phyloP scores from a whole-genome alignment of 2,113 vertebrate species.

The Ancistrus triradiatus region DNA sequence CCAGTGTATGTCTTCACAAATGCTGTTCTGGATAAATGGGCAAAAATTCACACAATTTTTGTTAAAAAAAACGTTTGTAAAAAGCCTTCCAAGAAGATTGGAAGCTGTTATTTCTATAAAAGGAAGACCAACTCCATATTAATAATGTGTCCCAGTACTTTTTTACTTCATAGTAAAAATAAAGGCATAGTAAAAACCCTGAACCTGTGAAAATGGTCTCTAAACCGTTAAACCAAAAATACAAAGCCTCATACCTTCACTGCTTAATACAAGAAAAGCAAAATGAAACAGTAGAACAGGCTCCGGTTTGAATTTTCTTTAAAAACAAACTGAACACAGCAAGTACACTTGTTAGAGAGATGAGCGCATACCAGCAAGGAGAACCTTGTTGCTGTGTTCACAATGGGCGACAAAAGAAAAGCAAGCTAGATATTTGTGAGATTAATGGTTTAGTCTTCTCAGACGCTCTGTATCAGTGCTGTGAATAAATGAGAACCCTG shows the following conservation, averaged over 20 bases:
- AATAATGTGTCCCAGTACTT: too few relatives aligned
- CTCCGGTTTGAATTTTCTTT: too few relatives aligned
- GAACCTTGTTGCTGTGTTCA: constrained; percentile 30
- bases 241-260: neutral
- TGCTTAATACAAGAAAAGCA: neutral
- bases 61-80: too few relatives aligned
- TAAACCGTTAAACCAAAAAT: neutral
- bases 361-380: constrained; percentile 21
- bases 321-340: too few relatives aligned
- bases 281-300: constrained; percentile 1
- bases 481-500: constrained; percentile 25
- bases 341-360: constrained; percentile 17
- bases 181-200: too few relatives aligned
- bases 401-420: constrained; percentile 24
- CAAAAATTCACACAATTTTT: too few relatives aligned
- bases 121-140: too few relatives aligned
- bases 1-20: too few relatives aligned
- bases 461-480: constrained; percentile 22
- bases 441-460: constrained; percentile 41
- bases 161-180: too few relatives aligned
- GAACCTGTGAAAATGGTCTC: neutral
- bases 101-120: too few relatives aligned
- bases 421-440: constrained; percentile 17
- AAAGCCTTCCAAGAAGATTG: too few relatives aligned
- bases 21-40: too few relatives aligned